Evolutionary conservation across 1,140 invertebrate species (phyloP).

Genomic region (Magallana ariakensis): DNA sequence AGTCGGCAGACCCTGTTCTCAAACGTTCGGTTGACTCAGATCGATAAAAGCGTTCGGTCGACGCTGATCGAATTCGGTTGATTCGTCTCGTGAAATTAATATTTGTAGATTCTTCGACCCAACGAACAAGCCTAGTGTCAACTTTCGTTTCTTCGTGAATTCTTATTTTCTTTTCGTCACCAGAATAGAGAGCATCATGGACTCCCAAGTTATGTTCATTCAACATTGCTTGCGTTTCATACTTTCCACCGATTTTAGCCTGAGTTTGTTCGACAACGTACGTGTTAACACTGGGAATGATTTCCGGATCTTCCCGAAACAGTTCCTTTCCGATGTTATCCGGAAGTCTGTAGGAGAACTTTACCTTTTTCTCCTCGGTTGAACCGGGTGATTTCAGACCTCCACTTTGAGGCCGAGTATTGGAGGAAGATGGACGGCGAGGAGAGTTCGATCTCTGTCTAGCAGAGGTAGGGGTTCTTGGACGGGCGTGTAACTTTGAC

Average conservation of each 20-base stretch:
- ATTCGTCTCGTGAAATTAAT: conserved; percentile 30
- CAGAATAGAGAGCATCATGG: conserved; percentile 40
- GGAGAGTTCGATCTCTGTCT: neutral
- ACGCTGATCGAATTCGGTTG: conserved; percentile 36
- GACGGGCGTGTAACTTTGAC: neutral
- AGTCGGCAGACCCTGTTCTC: conserved; percentile 23
- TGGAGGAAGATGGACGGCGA: neutral
- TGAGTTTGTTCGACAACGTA: conserved; percentile 49
- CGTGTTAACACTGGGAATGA: conserved; percentile 50
- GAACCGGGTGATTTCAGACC: neutral
- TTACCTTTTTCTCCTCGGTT: conserved; percentile 33
- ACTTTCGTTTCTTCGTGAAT: conserved; percentile 14
- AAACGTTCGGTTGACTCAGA: conserved; percentile 27
- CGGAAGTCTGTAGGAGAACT: conserved; percentile 27
- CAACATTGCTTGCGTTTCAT: conserved; percentile 44
- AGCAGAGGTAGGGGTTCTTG: conserved; percentile 28
- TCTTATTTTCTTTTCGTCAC: neutral
- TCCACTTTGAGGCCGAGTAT: conserved; percentile 36
- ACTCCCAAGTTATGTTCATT: conserved; percentile 49
- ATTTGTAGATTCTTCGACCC: conserved; percentile 39
- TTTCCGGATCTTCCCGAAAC: conserved; percentile 47
- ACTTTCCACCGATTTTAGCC: conserved; percentile 35
- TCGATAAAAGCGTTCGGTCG: conserved; percentile 31
- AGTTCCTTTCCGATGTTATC: conserved; percentile 41
- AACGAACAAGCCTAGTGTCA: conserved; percentile 9